Evolutionary conservation across 2,113 vertebrate species (phyloP), one percentile per base, ranked within the genome.

Genomic region (Helogale parvula): DNA sequence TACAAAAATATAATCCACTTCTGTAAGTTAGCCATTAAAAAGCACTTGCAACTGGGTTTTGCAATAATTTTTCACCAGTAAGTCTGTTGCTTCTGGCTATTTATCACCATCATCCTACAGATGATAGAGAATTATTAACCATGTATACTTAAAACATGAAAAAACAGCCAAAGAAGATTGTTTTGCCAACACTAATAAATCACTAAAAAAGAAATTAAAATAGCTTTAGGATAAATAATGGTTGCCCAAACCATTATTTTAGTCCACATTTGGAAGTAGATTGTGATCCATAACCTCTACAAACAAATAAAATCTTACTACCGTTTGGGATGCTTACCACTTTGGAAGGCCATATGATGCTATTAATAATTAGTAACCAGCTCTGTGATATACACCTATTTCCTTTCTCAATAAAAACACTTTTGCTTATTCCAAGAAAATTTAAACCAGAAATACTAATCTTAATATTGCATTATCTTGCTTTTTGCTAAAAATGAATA

Each of bases 181-280:
- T 96, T 98, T 98, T 90, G 88, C 31, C 31, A 94, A 93, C 33
- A 93, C 81, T 93, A 98, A 98, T 98, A 98, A 98, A 98, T 98
- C 95, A 98, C 80, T 96, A 86, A 93, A 98, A 97, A 77, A 96
- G 92, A 98, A 98, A 98, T 98, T 90, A 96, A 98, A 98, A 97
- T 45, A 41, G 31, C 90, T 97, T 97, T 90, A 90, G 96, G 88
- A 97, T 98, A 98, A 98, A 97, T 89, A 98, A 95, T 92, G 89
- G 47, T 90, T 96, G 68, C 38, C 77, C 9, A 94, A 92, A 72
- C 50, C 69, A 95, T 98, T 98, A 92, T 97, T 98, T 97, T 97
- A 98, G 72, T 76, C 86, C 69, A 65, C 47, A 50, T 38, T 69
- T 96, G 93, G 90, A 96, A 98, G 83, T 94, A 98, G 96, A 38